phyloP scores from a whole-genome alignment of 2,888 invertebrate genomes.

The Horisme vitalbata region DNA sequence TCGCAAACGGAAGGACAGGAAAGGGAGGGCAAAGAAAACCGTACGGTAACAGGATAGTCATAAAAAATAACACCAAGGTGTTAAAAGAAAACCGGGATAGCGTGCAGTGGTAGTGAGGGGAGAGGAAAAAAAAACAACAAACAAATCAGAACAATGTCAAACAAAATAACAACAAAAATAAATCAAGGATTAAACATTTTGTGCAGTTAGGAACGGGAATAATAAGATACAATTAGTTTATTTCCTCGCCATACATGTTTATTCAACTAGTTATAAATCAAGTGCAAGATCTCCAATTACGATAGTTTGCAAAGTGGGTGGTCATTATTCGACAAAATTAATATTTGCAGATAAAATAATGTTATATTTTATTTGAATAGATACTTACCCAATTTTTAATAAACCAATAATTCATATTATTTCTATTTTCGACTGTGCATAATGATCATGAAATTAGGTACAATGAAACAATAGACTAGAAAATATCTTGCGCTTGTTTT shows the following conservation, averaged over 20 bases:
- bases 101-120: slow-evolving; percentile 78
- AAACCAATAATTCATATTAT: too few relatives aligned
- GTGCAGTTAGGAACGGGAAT: slow-evolving; percentile 78
- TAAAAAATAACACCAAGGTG: slow-evolving; percentile 73
- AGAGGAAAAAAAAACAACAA: slow-evolving; percentile 76
- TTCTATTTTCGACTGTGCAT: slow-evolving; percentile 15
- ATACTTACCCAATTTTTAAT: too few relatives aligned
- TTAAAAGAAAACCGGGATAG: slow-evolving; percentile 66
- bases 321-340: not conserved
- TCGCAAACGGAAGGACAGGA: slow-evolving; percentile 56
- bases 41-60: slow-evolving; percentile 65
- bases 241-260: slow-evolving; percentile 71
- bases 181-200: slow-evolving; percentile 54
- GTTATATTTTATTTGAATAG: not conserved
- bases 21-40: slow-evolving; percentile 67
- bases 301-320: too few relatives aligned
- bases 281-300: slow-evolving; percentile 55
- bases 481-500: slow-evolving; percentile 65
- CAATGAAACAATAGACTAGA: slow-evolving; percentile 17
- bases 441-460: slow-evolving; percentile 29
- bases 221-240: slow-evolving; percentile 76
- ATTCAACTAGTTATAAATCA: slow-evolving; percentile 61
- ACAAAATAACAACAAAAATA: slow-evolving; percentile 71
- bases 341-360: not conserved
- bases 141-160: slow-evolving; percentile 80